Conservation (phyloP, 2,113 vertebrate species). For the Sardina pilchardus region DNA sequence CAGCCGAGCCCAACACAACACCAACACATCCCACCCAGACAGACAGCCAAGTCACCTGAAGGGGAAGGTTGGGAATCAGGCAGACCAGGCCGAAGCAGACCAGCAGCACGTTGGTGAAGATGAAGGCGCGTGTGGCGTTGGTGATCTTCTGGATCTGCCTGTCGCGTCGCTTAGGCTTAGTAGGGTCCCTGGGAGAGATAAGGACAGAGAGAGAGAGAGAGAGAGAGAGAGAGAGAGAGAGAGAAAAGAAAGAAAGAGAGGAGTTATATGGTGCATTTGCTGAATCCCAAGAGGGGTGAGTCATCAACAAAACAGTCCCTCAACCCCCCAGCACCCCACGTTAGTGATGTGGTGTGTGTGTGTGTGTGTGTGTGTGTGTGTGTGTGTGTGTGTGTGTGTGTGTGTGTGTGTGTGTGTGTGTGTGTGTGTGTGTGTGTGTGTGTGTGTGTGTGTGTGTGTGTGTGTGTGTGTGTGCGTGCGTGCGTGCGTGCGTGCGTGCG, state of each 20-base stretch:
- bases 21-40: neutral
- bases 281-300: neutral
- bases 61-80: slow-evolving; percentile 80
- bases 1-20: no score
- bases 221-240: neutral
- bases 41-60: slow-evolving; percentile 77
- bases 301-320: neutral
- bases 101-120: slow-evolving; percentile 93
- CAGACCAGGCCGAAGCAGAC: slow-evolving; percentile 91
- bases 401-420: slow-evolving; percentile 22
- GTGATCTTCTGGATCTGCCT: slow-evolving; percentile 90
- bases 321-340: neutral
- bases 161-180: slow-evolving; percentile 79
- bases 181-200: slow-evolving; percentile 72
- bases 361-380: slow-evolving; percentile 17
- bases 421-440: slow-evolving; percentile 1
- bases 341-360: neutral
- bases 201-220: neutral
- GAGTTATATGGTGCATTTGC: neutral
- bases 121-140: slow-evolving; percentile 90
- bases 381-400: neutral
- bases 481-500: neutral
- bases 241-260: neutral
- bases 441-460: slow-evolving; percentile 7
- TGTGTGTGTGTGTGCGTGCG: slow-evolving; percentile 6